phyloP scores from a whole-genome alignment of 2,113 vertebrate genomes.

The Prinia subflava region DNA sequence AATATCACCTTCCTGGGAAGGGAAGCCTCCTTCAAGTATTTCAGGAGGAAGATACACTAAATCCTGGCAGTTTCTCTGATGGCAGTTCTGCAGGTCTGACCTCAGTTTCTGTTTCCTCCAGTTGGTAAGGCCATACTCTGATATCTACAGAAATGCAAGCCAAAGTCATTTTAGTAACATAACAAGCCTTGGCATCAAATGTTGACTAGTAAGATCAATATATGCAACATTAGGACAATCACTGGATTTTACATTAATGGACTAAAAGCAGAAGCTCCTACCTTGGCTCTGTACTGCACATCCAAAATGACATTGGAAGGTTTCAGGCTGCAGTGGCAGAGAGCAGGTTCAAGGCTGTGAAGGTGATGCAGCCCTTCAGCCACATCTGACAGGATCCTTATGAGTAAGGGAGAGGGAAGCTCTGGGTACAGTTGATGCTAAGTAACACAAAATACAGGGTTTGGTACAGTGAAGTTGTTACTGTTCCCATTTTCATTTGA shows the following conservation, averaged over 20 bases:
- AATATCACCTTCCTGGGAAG: constrained; percentile 54
- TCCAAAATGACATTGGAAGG: constrained; percentile 75
- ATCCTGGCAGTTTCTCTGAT: not conserved
- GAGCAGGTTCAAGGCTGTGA: constrained; percentile 42
- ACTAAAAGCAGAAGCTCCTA: not conserved
- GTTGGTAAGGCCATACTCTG: constrained; percentile 45
- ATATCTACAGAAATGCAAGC: not conserved
- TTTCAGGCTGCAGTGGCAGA: constrained; percentile 67
- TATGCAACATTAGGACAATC: not conserved
- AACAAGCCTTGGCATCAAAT: not conserved
- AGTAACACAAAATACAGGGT: not conserved
- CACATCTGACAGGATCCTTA: constrained; percentile 69
- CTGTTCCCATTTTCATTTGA: not conserved
- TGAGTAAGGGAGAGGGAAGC: constrained; percentile 49
- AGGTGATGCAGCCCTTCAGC: constrained; percentile 69
- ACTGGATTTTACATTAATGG: not conserved
- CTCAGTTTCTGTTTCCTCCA: constrained; percentile 27
- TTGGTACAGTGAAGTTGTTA: not conserved
- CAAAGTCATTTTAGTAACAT: not conserved
- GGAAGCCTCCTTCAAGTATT: constrained; percentile 34
- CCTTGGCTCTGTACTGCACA: constrained; percentile 70
- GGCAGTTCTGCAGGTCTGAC: constrained; percentile 20
- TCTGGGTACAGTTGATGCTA: constrained; percentile 66
- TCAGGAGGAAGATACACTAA: constrained; percentile 60
- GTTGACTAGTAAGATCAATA: not conserved